Conservation (phyloP, 2,797 vertebrate genomes). For the Vespertilio murinus region DNA sequence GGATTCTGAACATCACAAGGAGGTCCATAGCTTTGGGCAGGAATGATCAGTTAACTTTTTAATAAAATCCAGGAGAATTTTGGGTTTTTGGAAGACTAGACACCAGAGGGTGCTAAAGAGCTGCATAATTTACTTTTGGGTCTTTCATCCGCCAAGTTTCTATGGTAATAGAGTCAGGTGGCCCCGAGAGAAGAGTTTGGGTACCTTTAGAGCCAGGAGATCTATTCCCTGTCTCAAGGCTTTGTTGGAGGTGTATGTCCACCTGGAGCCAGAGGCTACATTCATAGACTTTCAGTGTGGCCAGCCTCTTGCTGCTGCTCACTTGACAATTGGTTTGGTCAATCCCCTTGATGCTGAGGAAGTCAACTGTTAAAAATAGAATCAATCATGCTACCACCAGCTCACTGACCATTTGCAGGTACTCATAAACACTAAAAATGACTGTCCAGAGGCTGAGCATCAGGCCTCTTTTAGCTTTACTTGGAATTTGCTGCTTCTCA, state of each 20-base stretch:
- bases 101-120: slow-evolving; percentile 77
- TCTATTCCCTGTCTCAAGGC: not conserved
- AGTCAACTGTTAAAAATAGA: slow-evolving; percentile 78
- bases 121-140: slow-evolving; percentile 54
- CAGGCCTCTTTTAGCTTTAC: slow-evolving; percentile 63
- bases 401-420: slow-evolving; percentile 74
- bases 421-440: slow-evolving; percentile 73
- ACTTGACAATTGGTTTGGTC: slow-evolving; percentile 74
- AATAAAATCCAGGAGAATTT: slow-evolving; percentile 53
- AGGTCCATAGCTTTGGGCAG: not conserved
- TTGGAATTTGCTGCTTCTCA: slow-evolving; percentile 63
- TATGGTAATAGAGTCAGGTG: not conserved
- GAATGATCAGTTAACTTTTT: not conserved
- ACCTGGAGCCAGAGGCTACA: slow-evolving; percentile 39
- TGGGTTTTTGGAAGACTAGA: slow-evolving; percentile 48
- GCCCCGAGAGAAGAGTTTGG: not conserved
- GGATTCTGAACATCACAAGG: not conserved
- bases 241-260: not conserved
- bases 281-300: not conserved
- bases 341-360: slow-evolving; percentile 77
- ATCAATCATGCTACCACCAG: slow-evolving; percentile 74
- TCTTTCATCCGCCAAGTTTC: slow-evolving; percentile 36
- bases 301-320: slow-evolving; percentile 58
- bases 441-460: slow-evolving; percentile 62
- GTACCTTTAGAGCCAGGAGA: not conserved